Percentiles rank a stretch among this genome's conserved stretches.
phyloP scores from a whole-genome alignment of 2,888 invertebrate species.

The Entomobrya multifasciata region DNA sequence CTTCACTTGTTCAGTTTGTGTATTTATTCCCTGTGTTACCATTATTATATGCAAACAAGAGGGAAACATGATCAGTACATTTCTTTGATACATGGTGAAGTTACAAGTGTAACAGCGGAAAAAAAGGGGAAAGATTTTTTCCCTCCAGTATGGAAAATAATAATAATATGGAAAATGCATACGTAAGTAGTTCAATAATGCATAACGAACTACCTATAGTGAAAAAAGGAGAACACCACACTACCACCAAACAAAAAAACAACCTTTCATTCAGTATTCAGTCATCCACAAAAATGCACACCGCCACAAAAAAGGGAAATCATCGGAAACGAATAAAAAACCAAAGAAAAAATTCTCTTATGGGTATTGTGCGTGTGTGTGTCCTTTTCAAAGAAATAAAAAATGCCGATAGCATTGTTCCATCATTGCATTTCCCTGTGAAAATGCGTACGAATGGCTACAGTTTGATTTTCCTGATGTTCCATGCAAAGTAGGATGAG shows the following conservation, averaged over 20 bases:
- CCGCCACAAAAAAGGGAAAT: slow-evolving; percentile 34
- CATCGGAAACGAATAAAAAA: slow-evolving; percentile 34
- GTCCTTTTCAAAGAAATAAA: slow-evolving; percentile 1
- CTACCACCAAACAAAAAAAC: not conserved
- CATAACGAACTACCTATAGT: slow-evolving; percentile 64
- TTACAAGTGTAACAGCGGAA: slow-evolving; percentile 41
- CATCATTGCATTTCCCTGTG: not conserved
- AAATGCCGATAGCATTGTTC: slow-evolving; percentile 57
- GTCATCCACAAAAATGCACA: slow-evolving; percentile 59
- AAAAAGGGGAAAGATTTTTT: slow-evolving; percentile 7
- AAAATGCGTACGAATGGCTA: slow-evolving; percentile 29
- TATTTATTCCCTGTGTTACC: slow-evolving; percentile 27
- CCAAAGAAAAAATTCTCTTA: slow-evolving; percentile 33
- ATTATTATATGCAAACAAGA: slow-evolving; percentile 51
- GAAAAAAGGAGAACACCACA: not conserved
- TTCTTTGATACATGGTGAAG: too few species aligned
- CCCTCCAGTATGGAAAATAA: slow-evolving; percentile 38
- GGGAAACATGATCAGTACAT: slow-evolving; percentile 13
- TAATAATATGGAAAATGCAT: slow-evolving; percentile 65
- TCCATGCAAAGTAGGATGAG: slow-evolving; percentile 43
- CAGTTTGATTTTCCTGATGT: slow-evolving; percentile 57
- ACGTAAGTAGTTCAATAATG: slow-evolving; percentile 66
- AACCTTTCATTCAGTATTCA: slow-evolving; percentile 51
- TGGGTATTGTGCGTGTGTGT: not conserved
- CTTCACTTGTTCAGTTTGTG: not conserved